phyloP scores from a whole-genome alignment of 2,888 invertebrate species.

The Sympetrum striolatum region DNA sequence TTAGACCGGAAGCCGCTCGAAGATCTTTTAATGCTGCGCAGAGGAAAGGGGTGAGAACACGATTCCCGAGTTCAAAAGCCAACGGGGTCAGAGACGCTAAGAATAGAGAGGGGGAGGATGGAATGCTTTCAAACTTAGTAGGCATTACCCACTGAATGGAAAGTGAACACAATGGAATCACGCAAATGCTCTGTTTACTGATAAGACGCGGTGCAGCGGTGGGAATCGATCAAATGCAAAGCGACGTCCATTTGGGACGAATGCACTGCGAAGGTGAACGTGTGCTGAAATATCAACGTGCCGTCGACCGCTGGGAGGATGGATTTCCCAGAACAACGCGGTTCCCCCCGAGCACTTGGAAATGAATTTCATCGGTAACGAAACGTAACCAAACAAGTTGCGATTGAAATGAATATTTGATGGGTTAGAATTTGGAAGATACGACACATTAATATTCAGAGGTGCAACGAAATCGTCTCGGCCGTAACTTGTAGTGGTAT shows the following conservation, averaged over 20 bases:
- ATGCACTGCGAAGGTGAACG: background rate
- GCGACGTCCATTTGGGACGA: background rate
- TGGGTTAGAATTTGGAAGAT: too few species aligned
- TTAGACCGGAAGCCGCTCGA: conserved; percentile 20
- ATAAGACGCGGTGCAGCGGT: background rate
- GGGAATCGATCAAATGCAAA: background rate
- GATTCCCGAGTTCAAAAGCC: conserved; percentile 14
- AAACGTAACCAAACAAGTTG: too few species aligned
- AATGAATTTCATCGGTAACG: too few species aligned
- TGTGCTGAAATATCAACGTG: background rate
- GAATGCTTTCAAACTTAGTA: background rate
- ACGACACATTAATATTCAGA: too few species aligned
- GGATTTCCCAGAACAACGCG: too few species aligned
- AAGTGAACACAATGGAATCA: conserved; percentile 13
- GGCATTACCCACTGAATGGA: conserved; percentile 3
- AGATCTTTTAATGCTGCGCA: background rate
- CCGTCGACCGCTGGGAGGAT: too few species aligned
- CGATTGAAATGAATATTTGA: too few species aligned
- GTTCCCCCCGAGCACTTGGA: too few species aligned
- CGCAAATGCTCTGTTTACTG: background rate
- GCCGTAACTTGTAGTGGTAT: too few species aligned
- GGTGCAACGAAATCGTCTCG: too few species aligned
- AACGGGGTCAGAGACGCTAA: conserved; percentile 30
- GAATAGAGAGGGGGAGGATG: background rate
- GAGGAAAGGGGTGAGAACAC: background rate